Evolutionary conservation across 1,140 invertebrate species (phyloP).

Genomic region (Luehdorfia chinensis): DNA sequence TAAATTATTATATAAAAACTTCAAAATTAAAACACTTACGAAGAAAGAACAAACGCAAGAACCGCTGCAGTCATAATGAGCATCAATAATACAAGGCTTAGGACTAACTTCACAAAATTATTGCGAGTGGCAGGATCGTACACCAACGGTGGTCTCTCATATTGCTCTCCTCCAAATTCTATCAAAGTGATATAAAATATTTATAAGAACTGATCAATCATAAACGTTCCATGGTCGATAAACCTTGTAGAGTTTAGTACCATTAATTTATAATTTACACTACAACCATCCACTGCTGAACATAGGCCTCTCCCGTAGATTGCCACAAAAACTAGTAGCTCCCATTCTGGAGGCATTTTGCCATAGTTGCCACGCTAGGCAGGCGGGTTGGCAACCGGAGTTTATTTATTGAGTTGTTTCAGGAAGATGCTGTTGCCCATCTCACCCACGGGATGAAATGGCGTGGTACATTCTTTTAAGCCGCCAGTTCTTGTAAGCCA

Average conservation of each 20-base stretch:
- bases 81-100: conserved; percentile 35
- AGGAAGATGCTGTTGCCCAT: too few relatives aligned
- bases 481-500: too few relatives aligned
- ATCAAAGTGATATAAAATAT: not conserved
- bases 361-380: too few relatives aligned
- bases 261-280: not conserved
- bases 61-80: conserved; percentile 26
- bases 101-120: conserved; percentile 33
- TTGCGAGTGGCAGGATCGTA: conserved; percentile 38
- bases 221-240: too few relatives aligned
- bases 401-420: too few relatives aligned
- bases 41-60: conserved; percentile 10
- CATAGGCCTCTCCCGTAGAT: not conserved
- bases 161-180: not conserved
- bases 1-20: too few relatives aligned
- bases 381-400: too few relatives aligned
- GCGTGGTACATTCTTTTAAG: too few relatives aligned
- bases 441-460: too few relatives aligned
- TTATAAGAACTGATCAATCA: too few relatives aligned
- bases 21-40: conserved; percentile 25
- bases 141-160: conserved; percentile 16
- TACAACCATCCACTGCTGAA: not conserved
- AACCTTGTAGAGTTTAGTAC: too few relatives aligned
- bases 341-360: too few relatives aligned
- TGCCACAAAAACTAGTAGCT: not conserved